Evolutionary conservation across 2,888 invertebrate species (phyloP).

Genomic region (Drosophila mercatorum): DNA sequence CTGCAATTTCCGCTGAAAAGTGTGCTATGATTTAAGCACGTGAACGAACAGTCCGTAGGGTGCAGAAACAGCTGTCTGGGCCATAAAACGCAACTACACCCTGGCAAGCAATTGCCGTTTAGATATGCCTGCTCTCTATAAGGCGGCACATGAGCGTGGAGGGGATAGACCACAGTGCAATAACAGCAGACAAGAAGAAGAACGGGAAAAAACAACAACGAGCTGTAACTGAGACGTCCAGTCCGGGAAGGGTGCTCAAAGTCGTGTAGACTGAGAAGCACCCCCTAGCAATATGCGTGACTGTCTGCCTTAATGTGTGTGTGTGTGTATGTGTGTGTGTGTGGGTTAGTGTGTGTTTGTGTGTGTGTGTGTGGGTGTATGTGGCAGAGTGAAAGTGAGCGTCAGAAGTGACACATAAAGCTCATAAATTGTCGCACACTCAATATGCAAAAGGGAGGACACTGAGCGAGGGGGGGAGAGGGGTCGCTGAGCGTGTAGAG

Average conservation of each 20-base stretch:
- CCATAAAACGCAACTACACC: conserved; percentile 69
- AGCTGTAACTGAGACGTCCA: conserved; percentile 69
- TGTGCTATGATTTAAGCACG: conserved; percentile 59
- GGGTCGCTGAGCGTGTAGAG: not conserved
- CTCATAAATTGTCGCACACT: conserved; percentile 74
- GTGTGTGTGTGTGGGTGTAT: conserved; percentile 26
- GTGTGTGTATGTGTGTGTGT: conserved; percentile 14
- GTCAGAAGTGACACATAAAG: conserved; percentile 78
- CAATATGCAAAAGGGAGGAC: conserved; percentile 56
- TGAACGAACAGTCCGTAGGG: not conserved
- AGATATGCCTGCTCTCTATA: conserved; percentile 48
- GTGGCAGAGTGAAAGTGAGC: conserved; percentile 67
- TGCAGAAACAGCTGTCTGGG: conserved; percentile 68
- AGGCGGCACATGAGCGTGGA: not conserved
- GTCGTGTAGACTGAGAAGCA: conserved; percentile 21
- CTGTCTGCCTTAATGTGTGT: conserved; percentile 29
- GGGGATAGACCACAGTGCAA: conserved; percentile 16
- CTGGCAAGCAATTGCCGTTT: conserved; percentile 73
- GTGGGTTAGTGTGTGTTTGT: conserved; percentile 6
- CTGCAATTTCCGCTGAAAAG: conserved; percentile 42
- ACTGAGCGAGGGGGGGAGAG: not conserved
- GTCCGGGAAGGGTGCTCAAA: conserved; percentile 23
- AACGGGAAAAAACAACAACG: conserved; percentile 6
- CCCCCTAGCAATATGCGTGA: conserved; percentile 52
- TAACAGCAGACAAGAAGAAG: conserved; percentile 33